Base-by-base conservation (phyloP, 2,113 vertebrate species). In the Martes martes region DNA sequence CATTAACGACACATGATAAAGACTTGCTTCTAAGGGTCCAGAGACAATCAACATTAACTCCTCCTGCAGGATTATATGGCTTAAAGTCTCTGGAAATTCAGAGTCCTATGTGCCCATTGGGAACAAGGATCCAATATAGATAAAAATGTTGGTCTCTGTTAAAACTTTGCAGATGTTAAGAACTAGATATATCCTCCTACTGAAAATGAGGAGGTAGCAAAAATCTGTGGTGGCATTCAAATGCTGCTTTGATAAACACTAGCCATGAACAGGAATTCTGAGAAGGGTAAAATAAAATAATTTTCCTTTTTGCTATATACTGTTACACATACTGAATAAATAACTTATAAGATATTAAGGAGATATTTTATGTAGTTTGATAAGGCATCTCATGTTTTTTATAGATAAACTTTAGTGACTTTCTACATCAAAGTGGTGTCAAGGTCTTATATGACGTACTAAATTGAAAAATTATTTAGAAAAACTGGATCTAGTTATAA, bases 381-480 rank as follows among this genome's bases (percentile, higher is more conserved):
- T 24, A 89, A 57, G 10, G 11, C 7, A 85, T 85, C 26, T 6
- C n/a, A 57, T 33, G 6, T 82, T 88, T 87, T 19, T 94, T 91
- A 28, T 16, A 87, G 7, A 79, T 89, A 88, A 88, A 19, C 0
- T 88, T 88, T 55, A 83, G 23, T 57, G 18, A 78, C 4, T 4
- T 86, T 82, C 39, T 91, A 15, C 1, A 61, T 69, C 39, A 65
- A 14, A 7, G 4, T 57, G 26, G 28, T 86, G 2, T 36, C 11
- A 31, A 81, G 57, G 6, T 69, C 89, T 21, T 65, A 39, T n/a
- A 67, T 31, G 28, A 76, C 99, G 99, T 98, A 99, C 99, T 97
- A 99, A 99, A 99, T 99, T 97, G 99, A 99, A 94, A 98, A 99
- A 99, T 97, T 99, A 99, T 97, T 98, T 99, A 98, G 99, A 99